These are phyloP conservation scores for Gerris lacustris DNA, from an alignment of 2,888 invertebrate species.

Conservation along the genomic window DNA sequence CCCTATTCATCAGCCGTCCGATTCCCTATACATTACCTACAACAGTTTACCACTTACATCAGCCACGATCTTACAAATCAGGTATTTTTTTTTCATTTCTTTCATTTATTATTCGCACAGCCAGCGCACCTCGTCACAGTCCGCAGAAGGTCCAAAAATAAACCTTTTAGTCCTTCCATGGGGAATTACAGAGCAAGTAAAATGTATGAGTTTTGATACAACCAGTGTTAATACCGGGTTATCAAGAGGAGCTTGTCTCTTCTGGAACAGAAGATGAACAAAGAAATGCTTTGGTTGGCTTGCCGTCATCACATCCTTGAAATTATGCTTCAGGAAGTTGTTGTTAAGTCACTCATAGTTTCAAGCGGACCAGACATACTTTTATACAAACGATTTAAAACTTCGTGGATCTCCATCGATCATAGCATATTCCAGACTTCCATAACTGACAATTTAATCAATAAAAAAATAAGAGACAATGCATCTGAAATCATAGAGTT, in stretches of 20 bases:
- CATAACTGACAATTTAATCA: slow-evolving; percentile 6
- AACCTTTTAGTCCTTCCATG: too few species aligned
- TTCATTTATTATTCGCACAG: too few species aligned
- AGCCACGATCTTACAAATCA: too few species aligned
- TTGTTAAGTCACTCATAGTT: neutral
- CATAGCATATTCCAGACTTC: slow-evolving; percentile 7
- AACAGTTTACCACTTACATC: too few species aligned
- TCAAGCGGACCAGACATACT: slow-evolving; percentile 10
- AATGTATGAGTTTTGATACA: slow-evolving; percentile 1
- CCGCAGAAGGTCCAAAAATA: too few species aligned
- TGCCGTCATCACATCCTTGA: slow-evolving; percentile 11
- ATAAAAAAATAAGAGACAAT: neutral
- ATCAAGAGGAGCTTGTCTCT: neutral
- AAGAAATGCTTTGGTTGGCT: neutral
- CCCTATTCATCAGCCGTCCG: too few species aligned
- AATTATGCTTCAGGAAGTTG: slow-evolving; percentile 2
- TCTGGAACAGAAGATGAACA: slow-evolving; percentile 1
- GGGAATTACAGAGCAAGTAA: neutral
- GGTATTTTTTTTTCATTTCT: too few species aligned
- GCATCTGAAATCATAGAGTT: slow-evolving; percentile 6
- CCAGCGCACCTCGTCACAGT: too few species aligned
- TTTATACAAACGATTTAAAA: slow-evolving; percentile 14
- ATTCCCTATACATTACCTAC: too few species aligned
- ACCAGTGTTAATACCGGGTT: neutral
- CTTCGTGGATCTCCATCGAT: slow-evolving; percentile 1